These are phyloP conservation scores for Antechinus stuartii DNA, from an alignment of 2,113 vertebrate species.

Conservation along the genomic window DNA sequence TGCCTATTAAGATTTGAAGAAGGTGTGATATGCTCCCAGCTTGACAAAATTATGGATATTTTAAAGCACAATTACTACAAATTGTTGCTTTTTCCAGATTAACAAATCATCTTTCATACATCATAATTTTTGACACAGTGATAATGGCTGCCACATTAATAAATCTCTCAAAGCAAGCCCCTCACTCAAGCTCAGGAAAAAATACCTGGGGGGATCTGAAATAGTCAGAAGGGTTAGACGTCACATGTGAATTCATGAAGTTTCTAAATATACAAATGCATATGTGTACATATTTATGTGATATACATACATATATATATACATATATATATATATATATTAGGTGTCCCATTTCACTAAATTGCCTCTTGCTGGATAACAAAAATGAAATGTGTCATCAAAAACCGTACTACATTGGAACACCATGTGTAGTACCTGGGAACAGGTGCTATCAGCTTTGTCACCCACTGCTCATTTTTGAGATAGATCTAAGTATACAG, in stretches of 20 bases:
- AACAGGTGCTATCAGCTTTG: not conserved
- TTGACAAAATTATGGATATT: not conserved
- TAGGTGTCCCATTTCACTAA: not conserved
- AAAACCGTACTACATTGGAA: not conserved
- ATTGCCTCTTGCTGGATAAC: not conserved
- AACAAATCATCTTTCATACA: not conserved
- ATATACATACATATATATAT: not conserved
- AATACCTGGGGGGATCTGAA: not conserved
- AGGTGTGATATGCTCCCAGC: not conserved
- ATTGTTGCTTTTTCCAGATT: not conserved
- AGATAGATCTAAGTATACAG: not conserved
- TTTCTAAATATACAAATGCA: not conserved
- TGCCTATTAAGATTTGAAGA: not conserved
- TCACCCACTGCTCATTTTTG: not conserved
- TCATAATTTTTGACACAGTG: not conserved
- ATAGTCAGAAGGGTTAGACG: not conserved
- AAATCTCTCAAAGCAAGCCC: not conserved
- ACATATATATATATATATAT: too few relatives aligned
- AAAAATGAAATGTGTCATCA: not conserved
- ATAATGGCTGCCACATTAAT: not conserved
- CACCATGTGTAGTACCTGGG: not conserved
- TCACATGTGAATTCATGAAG: not conserved
- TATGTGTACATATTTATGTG: not conserved
- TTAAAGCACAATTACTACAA: not conserved
- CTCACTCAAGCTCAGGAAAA: not conserved